Base-by-base conservation (phyloP, 2,113 vertebrate genomes). In the Mesocricetus auratus region DNA sequence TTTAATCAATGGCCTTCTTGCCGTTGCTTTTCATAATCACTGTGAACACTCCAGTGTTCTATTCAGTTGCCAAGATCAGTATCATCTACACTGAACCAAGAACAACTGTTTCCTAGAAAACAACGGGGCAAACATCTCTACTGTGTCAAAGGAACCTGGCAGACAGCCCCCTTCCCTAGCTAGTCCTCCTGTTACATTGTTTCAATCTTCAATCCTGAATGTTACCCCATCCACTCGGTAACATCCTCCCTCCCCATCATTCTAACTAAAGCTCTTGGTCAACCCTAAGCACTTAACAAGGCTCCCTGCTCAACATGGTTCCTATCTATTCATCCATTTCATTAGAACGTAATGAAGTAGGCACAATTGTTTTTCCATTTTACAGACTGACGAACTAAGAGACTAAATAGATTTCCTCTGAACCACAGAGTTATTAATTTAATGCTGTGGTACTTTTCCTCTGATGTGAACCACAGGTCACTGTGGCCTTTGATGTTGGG, bases 1-100 rank as follows among this genome's bases (percentile, higher is more conserved):
- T 96, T 93, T 89, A 45, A 86, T 96, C 91, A 95, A 79, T 95
- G 94, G 60, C 82, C 86, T 94, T 81, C 79, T 47, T 93, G 88
- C 75, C 64, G 89, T 82, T 96, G 92, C 91, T 86, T 94, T 86
- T 56, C 83, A 87, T 83, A 86, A 56, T 93, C 36, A 42, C 83
- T 56, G 56, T 79, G 81, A 71, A 92, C 81, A 93, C 29, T 33
- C 62, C 78, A 77, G 29, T 77, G 86, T 94, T 93, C 68, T 88
- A 75, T 87, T 95, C 90, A n/a, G 31, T 71, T 90, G 96, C 95
- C 96, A 93, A 86, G 83, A 77, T 92, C 85, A 12, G 93, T 60
- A 92, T 97, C 95, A 93, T 89, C 83, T 71, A 90, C 79, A 11
- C 79, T 56, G 78, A 95, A 89, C 93, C 77, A 79, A 89, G 91